These are phyloP conservation scores for Thripadectes ignobilis DNA, from an alignment of 2,797 vertebrate genomes.

Conservation along the genomic window DNA sequence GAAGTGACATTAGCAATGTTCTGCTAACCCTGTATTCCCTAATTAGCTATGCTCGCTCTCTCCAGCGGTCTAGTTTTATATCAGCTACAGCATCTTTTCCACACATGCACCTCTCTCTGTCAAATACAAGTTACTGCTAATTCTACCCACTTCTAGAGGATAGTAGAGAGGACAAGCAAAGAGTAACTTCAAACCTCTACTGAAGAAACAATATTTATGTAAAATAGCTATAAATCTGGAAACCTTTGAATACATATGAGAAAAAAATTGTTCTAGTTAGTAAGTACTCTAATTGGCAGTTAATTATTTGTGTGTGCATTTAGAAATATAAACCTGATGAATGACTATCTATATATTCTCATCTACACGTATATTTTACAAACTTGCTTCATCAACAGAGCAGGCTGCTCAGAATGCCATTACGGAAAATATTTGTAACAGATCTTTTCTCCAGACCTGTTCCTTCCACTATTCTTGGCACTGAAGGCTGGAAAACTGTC, in stretches of 20 bases:
- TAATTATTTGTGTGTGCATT: neutral
- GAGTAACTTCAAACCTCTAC: neutral
- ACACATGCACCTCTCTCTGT: neutral
- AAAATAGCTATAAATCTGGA: neutral
- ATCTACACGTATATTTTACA: neutral
- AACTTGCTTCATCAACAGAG: neutral
- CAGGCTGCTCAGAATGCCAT: neutral
- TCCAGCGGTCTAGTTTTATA: neutral
- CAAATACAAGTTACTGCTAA: neutral
- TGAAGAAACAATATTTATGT: neutral
- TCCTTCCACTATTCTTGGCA: neutral
- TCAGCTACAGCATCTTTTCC: neutral
- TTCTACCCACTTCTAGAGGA: neutral
- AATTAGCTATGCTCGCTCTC: neutral
- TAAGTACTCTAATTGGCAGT: neutral
- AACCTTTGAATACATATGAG: neutral
- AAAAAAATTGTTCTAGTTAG: neutral
- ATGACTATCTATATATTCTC: neutral
- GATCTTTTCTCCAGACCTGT: slow-evolving; percentile 10
- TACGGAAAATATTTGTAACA: neutral
- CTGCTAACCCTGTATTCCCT: neutral
- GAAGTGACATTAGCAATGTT: neutral
- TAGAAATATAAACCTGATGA: neutral
- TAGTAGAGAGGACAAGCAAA: neutral
- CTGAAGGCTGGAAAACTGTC: slow-evolving; percentile 28